phyloP scores from a whole-genome alignment of 2,113 vertebrate species.

The Macrotus californicus region DNA sequence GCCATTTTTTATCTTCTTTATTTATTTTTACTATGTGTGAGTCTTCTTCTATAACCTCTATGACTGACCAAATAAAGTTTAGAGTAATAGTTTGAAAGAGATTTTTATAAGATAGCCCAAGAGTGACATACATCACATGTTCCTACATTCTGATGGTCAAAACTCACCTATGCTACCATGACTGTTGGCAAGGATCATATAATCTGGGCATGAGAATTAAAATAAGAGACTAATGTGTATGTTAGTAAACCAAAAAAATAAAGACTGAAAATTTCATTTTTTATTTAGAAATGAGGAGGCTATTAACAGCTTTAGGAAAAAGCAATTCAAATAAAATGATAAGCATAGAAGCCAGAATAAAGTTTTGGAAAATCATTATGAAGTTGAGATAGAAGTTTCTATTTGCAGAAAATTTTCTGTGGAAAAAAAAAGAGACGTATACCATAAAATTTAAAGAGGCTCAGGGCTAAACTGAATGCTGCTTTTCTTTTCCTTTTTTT shows the following conservation, averaged over 20 bases:
- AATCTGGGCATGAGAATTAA: not conserved
- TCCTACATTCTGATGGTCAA: not conserved
- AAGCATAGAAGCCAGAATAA: not conserved
- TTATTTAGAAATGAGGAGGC: not conserved
- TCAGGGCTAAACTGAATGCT: not conserved
- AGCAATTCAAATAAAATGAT: not conserved
- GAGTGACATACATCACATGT: not conserved
- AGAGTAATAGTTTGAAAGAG: not conserved
- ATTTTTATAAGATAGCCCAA: not conserved
- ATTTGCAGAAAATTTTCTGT: not conserved
- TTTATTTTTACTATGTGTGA: not conserved
- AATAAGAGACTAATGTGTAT: not conserved
- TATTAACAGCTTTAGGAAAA: not conserved
- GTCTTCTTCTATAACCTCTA: not conserved
- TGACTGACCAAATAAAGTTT: not conserved
- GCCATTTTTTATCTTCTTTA: not conserved
- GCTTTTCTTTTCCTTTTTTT: not conserved
- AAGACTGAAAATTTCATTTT: not conserved
- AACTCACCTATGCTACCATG: not conserved
- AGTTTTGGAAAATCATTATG: not conserved
- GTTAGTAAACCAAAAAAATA: not conserved
- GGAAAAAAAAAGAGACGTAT: not conserved
- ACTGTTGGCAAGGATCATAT: not conserved
- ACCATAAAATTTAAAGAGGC: not conserved
- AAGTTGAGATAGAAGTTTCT: not conserved